Percentiles rank a stretch among this genome's conserved stretches.
Evolutionary conservation across 2,797 vertebrate genomes (phyloP).

Genomic region (Cryptoprocta ferox): DNA sequence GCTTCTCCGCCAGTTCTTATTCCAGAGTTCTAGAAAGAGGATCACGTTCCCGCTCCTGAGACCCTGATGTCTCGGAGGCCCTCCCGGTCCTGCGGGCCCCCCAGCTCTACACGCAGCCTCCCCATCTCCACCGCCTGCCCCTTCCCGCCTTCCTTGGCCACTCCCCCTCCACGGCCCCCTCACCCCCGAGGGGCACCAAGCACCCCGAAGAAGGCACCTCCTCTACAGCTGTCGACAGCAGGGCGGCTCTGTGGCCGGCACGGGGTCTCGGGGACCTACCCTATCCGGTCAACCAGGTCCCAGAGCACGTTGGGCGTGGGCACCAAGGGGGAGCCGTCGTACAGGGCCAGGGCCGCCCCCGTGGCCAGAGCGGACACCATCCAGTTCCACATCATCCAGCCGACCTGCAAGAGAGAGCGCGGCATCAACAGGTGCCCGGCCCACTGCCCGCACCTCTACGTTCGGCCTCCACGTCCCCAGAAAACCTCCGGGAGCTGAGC

Average conservation of each 20-base stretch:
- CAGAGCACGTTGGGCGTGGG: constrained; percentile 94
- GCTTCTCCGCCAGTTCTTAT: background rate
- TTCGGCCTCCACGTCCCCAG: background rate
- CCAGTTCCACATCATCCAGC: constrained; percentile 99
- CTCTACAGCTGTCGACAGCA: fast-evolving
- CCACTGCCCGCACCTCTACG: fast-evolving
- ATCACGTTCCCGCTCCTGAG: background rate
- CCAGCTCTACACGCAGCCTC: background rate
- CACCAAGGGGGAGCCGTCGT: constrained; percentile 97
- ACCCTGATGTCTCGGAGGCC: background rate
- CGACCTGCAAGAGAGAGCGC: constrained; percentile 86
- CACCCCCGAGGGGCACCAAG: background rate
- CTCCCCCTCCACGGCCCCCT: fast-evolving
- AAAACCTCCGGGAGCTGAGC: background rate
- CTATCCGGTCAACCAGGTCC: constrained; percentile 95
- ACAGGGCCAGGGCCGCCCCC: constrained; percentile 94
- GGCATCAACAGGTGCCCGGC: fast-evolving
- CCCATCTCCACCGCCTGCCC: background rate
- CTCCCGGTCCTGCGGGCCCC: background rate
- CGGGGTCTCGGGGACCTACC: constrained; percentile 86
- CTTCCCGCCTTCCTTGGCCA: background rate
- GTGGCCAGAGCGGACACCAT: constrained; percentile 93
- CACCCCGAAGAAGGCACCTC: background rate
- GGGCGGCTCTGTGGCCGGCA: fast-evolving
- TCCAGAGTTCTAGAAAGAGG: background rate